These are phyloP conservation scores for Porites lutea DNA, from an alignment of 64 coral and sea anemone species.

Conservation along the genomic window DNA sequence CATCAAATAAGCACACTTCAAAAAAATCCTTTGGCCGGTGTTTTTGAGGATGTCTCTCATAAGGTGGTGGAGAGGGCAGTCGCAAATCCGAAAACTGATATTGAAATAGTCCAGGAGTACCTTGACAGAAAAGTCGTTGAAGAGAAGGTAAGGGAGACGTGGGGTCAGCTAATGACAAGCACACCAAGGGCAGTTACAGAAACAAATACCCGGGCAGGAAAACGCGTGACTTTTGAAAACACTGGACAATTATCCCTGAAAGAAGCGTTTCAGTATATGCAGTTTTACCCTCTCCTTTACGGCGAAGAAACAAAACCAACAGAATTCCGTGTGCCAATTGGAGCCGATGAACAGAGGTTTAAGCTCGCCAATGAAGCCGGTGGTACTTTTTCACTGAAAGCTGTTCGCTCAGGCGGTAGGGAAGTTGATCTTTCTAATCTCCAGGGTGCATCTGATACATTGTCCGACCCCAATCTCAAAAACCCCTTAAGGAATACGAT, in stretches of 20 bases:
- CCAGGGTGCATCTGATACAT: neutral
- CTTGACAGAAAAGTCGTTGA: constrained; percentile 24
- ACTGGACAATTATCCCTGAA: constrained; percentile 1
- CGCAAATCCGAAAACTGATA: neutral
- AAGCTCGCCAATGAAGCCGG: neutral
- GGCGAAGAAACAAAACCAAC: constrained; percentile 34
- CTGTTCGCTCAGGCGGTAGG: neutral
- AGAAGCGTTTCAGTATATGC: constrained; percentile 36
- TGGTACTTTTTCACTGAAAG: neutral
- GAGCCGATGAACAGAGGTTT: constrained; percentile 28
- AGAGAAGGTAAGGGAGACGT: neutral
- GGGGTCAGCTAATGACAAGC: neutral
- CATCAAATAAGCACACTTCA: no score
- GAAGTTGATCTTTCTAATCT: neutral
- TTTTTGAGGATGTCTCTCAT: no score
- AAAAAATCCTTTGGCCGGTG: no score
- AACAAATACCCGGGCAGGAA: neutral
- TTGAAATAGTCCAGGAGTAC: neutral
- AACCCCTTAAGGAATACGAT: neutral
- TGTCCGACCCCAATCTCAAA: neutral
- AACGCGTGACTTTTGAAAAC: constrained; percentile 44
- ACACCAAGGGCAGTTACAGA: neutral
- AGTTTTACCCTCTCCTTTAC: constrained; percentile 53
- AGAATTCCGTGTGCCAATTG: constrained; percentile 29
- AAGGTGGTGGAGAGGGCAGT: no score